Percentiles rank a stretch among this genome's conserved stretches.
These are phyloP conservation scores for Ariopsis seemanni DNA, from an alignment of 2,113 vertebrate genomes.

Conservation along the genomic window DNA sequence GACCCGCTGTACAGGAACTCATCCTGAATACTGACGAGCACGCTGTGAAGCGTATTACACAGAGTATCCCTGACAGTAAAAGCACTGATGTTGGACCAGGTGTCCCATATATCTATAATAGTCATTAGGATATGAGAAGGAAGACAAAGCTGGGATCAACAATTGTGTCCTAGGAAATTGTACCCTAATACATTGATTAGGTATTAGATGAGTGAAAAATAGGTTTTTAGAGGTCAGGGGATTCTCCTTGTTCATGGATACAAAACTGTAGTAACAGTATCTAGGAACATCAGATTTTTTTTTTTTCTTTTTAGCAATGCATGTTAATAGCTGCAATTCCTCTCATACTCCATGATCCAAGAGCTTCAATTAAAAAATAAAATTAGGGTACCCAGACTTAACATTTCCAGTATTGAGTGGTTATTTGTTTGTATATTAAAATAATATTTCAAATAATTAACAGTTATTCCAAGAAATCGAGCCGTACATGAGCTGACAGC, in stretches of 20 bases:
- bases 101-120: background rate
- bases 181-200: background rate
- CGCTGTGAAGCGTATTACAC: background rate
- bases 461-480: too few relatives aligned
- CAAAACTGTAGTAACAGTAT: background rate
- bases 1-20: constrained; percentile 16
- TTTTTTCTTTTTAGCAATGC: background rate
- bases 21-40: constrained; percentile 32
- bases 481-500: too few relatives aligned
- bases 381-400: background rate
- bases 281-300: background rate
- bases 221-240: background rate
- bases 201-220: background rate
- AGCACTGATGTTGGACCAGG: background rate
- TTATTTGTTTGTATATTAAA: background rate
- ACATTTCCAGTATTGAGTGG: background rate
- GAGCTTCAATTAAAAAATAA: background rate
- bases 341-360: background rate
- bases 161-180: background rate
- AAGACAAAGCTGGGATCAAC: background rate
- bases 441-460: background rate
- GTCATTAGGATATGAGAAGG: background rate
- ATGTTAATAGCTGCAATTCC: background rate
- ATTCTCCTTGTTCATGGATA: background rate
- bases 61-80: background rate